Evolutionary conservation across 2,888 invertebrate species (phyloP).

Genomic region (Clanis bilineata): DNA sequence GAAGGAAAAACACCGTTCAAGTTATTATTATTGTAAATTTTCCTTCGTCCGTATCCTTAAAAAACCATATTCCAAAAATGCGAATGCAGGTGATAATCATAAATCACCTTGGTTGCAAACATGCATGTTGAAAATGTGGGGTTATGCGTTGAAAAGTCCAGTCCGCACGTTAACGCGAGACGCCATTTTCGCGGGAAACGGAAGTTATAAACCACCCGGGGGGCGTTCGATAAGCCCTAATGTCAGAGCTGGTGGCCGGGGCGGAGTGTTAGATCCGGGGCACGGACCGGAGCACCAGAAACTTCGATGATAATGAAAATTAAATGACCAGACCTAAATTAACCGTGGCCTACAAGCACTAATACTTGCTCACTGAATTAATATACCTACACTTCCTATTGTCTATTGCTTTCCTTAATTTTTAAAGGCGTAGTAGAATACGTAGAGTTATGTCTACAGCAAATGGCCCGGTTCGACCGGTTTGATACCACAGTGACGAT

Average conservation of each 20-base stretch:
- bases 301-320: background rate
- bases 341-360: background rate
- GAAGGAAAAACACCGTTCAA: no score
- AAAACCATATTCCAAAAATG: background rate
- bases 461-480: no score
- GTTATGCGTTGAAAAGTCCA: slow-evolving; percentile 11
- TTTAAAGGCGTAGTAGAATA: no score
- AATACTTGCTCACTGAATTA: no score
- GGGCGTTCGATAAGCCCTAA: slow-evolving; percentile 46
- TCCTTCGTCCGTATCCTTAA: no score
- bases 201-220: slow-evolving; percentile 48
- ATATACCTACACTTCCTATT: no score
- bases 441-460: no score
- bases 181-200: slow-evolving; percentile 25
- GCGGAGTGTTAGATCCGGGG: background rate
- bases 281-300: background rate
- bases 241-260: slow-evolving; percentile 32
- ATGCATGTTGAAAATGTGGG: slow-evolving; percentile 1
- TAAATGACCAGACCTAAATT: background rate
- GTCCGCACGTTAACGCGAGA: background rate
- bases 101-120: background rate
- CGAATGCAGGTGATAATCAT: background rate
- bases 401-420: no score
- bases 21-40: no score
- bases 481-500: no score